Conservation (phyloP, 2,888 invertebrate genomes). For the Caenorhabditis zanzibari region DNA sequence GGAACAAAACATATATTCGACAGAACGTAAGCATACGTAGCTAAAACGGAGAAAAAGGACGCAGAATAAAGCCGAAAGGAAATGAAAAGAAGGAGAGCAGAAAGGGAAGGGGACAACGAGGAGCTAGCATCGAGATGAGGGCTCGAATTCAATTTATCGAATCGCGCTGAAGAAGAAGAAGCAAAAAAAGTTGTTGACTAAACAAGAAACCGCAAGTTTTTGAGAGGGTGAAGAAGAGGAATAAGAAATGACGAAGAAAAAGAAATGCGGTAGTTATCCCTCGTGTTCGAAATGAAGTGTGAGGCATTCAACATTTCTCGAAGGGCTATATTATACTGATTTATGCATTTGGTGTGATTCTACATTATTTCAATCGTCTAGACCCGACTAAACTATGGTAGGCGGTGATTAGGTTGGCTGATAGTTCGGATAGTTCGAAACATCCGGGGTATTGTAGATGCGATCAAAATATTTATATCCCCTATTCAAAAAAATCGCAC, state of each 20-base stretch:
- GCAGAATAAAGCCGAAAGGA: conserved; percentile 40
- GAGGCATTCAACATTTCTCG: not conserved
- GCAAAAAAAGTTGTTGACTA: conserved; percentile 62
- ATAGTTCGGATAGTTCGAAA: too few species aligned
- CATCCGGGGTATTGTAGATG: too few species aligned
- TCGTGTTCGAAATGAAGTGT: not conserved
- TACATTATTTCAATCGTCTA: too few species aligned
- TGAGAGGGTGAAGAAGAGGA: conserved; percentile 16
- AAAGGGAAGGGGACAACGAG: conserved; percentile 39
- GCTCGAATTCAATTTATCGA: conserved; percentile 61
- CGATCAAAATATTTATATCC: too few species aligned
- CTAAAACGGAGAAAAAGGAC: conserved; percentile 9
- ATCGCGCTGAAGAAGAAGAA: conserved; percentile 38
- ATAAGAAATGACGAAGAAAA: conserved; percentile 15
- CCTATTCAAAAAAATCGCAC: too few species aligned
- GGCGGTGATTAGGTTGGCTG: too few species aligned
- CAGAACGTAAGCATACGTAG: conserved; percentile 1
- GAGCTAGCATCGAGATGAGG: conserved; percentile 47
- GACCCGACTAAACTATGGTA: too few species aligned
- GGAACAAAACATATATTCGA: not conserved
- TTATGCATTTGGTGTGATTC: too few species aligned
- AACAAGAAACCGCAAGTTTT: conserved; percentile 40
- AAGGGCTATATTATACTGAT: not conserved
- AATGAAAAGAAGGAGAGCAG: conserved; percentile 37
- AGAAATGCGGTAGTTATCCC: not conserved